Base-by-base conservation (phyloP, 2,888 invertebrate genomes). In the Caenorhabditis becei region DNA sequence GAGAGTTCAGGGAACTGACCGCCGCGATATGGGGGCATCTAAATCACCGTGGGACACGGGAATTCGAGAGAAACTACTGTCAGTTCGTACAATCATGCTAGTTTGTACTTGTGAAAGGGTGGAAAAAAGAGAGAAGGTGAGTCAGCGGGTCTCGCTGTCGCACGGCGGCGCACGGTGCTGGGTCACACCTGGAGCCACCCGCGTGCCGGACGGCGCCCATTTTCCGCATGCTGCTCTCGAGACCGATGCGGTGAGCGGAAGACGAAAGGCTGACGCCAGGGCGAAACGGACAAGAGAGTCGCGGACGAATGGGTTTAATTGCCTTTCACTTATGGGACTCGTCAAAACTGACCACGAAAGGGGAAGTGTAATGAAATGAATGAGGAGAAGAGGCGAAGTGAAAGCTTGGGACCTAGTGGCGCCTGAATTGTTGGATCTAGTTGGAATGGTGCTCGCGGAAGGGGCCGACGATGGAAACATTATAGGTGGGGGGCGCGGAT, bases 161-260 rank as follows among this genome's bases (percentile, higher is more conserved):
- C 26, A 47, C 35, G 26, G 44, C 18, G 35, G 20, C 37, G 62
- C 65, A 49, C 70, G 66, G 51, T 63, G 62, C 67, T 61, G 54
- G 61, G 74, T 75, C 69, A 63, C 74, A 67, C 72, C 82, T 66
- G 65, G 66, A 69, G 62, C 66, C 67, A 62, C 79, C 59, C 78
- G 69, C 26, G 67, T 56, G 16, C 44, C 66, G 26, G 54, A 67
- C 67, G 54, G 41, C 49, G 37, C 77, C 41, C 37, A 44, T 63
- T 77, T 56, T 72, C 58, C 66, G 62, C 54, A 47, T 61, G 51
- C 44, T 32, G 51, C 62, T 66, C 53, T 49, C 53, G 56, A 62
- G 58, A 24, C 32, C 49, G 23, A 67, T 35, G 70, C 70, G 70
- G 70, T 56, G 26, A 32, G 28, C 14, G 62, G 65, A 65, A 54